phyloP scores from a whole-genome alignment of 1,140 invertebrate genomes.

The Leptinotarsa defecta region DNA sequence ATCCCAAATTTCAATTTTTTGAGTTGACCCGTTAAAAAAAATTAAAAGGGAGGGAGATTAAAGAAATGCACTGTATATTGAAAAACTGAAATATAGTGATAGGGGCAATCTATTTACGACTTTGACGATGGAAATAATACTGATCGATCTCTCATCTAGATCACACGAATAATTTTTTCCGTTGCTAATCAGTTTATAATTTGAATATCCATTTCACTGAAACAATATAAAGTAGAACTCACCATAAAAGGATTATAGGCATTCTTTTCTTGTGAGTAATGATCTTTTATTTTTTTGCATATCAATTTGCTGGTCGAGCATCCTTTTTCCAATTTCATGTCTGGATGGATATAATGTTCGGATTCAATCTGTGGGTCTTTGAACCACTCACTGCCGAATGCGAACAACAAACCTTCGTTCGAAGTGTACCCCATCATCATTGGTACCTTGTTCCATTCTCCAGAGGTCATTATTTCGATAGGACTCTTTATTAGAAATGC shows the following conservation, averaged over 20 bases:
- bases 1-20: too few species aligned
- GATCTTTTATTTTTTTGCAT: background rate
- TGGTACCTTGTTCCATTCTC: constrained; percentile 56
- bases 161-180: too few species aligned
- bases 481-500: constrained; percentile 59
- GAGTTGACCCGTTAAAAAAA: too few species aligned
- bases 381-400: constrained; percentile 30
- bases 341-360: background rate
- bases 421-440: constrained; percentile 60
- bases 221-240: background rate
- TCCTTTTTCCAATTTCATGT: background rate
- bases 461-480: constrained; percentile 52
- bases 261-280: background rate
- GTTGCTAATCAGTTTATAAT: too few species aligned
- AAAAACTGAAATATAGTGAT: too few species aligned
- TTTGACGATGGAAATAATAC: too few species aligned
- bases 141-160: too few species aligned
- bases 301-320: background rate
- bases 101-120: too few species aligned
- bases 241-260: background rate
- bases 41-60: too few species aligned
- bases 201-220: too few species aligned
- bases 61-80: too few species aligned
- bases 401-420: constrained; percentile 45
- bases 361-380: background rate